These are phyloP conservation scores for Oxyscelio sp. DNA, from an alignment of 2,888 invertebrate genomes.

Conservation along the genomic window DNA sequence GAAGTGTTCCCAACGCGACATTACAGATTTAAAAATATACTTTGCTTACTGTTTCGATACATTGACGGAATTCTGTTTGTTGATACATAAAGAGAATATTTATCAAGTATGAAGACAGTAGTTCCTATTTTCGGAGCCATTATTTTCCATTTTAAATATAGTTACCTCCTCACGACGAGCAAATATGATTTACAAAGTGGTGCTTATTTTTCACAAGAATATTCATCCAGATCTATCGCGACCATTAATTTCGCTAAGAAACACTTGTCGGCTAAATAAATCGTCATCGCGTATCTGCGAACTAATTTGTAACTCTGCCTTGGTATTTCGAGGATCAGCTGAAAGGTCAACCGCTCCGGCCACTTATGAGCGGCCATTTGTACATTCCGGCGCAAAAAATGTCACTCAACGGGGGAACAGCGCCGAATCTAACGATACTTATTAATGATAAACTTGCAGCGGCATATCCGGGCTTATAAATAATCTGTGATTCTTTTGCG, in stretches of 20 bases:
- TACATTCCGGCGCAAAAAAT: slow-evolving; percentile 25
- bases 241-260: slow-evolving; percentile 24
- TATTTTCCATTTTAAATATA: background rate
- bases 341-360: slow-evolving; percentile 45
- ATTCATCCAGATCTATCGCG: slow-evolving; percentile 32
- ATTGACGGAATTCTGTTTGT: no score
- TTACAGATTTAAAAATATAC: no score
- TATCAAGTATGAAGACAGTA: no score
- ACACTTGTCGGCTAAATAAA: slow-evolving; percentile 52
- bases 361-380: slow-evolving; percentile 23
- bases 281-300: slow-evolving; percentile 44
- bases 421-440: slow-evolving; percentile 27
- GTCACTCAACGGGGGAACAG: slow-evolving; percentile 6
- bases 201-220: slow-evolving; percentile 26
- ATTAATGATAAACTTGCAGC: slow-evolving; percentile 12
- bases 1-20: no score
- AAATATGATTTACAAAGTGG: slow-evolving; percentile 17
- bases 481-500: slow-evolving; percentile 42
- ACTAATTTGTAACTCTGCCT: slow-evolving; percentile 43
- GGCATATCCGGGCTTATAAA: slow-evolving; percentile 59
- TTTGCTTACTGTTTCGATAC: no score
- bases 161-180: background rate
- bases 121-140: no score
- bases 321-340: slow-evolving; percentile 43
- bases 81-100: no score